Conservation (phyloP, 2,113 vertebrate species). For the Synchiropus splendidus region DNA sequence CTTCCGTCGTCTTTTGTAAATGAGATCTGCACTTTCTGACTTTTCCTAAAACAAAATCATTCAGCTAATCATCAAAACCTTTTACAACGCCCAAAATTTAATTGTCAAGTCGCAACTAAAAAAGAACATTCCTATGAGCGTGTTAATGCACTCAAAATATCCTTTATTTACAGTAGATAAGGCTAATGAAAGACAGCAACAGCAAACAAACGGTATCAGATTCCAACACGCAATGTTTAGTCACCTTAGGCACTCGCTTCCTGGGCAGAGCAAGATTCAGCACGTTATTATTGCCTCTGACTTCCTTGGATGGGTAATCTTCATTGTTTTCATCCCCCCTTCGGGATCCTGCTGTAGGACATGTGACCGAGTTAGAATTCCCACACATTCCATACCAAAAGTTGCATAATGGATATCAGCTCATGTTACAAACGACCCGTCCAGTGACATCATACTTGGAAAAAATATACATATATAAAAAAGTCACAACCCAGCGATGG, state of each 20-base stretch:
- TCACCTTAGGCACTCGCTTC: constrained; percentile 89
- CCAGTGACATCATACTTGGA: too few species aligned
- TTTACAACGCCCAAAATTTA: not conserved
- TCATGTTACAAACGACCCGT: too few species aligned
- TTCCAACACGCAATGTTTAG: not conserved
- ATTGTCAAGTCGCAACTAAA: not conserved
- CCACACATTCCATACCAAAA: constrained; percentile 26
- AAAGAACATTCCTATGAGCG: not conserved
- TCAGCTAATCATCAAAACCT: not conserved
- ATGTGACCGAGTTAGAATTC: constrained; percentile 13
- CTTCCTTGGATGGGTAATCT: constrained; percentile 62
- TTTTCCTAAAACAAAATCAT: constrained; percentile 69
- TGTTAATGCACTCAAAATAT: too few species aligned
- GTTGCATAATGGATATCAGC: constrained; percentile 5
- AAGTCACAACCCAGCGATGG: constrained; percentile 7
- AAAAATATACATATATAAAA: too few species aligned
- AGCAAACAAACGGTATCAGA: not conserved
- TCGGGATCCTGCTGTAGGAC: constrained; percentile 56
- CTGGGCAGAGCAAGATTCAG: constrained; percentile 77
- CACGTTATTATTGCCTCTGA: constrained; percentile 72
- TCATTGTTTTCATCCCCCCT: constrained; percentile 73
- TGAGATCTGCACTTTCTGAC: constrained; percentile 69
- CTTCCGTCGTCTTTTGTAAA: constrained; percentile 82
- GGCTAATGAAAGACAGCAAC: not conserved
- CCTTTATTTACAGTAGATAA: not conserved